Base-by-base conservation (phyloP, 2,113 vertebrate species). In the Actenoides lindsayi region DNA sequence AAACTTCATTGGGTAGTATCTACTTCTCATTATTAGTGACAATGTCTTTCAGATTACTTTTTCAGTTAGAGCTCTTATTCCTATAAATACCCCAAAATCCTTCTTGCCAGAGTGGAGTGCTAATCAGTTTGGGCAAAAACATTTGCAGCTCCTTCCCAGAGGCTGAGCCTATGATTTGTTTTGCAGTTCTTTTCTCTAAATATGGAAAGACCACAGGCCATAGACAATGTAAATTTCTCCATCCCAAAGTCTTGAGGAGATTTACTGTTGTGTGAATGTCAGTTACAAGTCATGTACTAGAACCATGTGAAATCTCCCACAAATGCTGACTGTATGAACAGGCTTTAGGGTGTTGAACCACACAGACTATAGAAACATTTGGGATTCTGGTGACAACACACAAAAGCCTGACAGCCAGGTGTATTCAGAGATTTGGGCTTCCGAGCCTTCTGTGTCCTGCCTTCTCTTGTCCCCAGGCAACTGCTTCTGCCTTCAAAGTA, bases 281-380 rank as follows among this genome's bases (percentile, higher is more conserved):
- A 76, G 19, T 23, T 28, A 44, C 48, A 11, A 0, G 0, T 6
- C 35, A 35, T 11, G 9, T 71, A 33, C 13, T 75, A 0, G 4
- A 31, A 9, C 42, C 76, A 2, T 11, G 31, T 41, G 57, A 80
- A 39, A 60, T 30, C 25, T 89, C 35, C n/a, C 53, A 64, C 24
- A n/a, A 44, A 10, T 53, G 13, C 14, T 75, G 53, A 6, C 18
- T 24, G 5, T 63, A 19, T n/a, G 14, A 68, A 18, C 14, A 59
- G 21, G 11, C 12, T 73, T 83, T 76, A 24, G 24, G 53, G 31
- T n/a, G 10, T 16, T 65, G 50, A 92, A 60, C 41, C 27, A 41
- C 6, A 27, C 0, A 3, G 53, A 24, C 53, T 50, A 15, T 28
- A 31, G 60, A 80, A 14, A 30, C 15, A 12, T 23, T 44, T 44